Conservation (phyloP, 2,113 vertebrate genomes). For the Ciconia maguari region DNA sequence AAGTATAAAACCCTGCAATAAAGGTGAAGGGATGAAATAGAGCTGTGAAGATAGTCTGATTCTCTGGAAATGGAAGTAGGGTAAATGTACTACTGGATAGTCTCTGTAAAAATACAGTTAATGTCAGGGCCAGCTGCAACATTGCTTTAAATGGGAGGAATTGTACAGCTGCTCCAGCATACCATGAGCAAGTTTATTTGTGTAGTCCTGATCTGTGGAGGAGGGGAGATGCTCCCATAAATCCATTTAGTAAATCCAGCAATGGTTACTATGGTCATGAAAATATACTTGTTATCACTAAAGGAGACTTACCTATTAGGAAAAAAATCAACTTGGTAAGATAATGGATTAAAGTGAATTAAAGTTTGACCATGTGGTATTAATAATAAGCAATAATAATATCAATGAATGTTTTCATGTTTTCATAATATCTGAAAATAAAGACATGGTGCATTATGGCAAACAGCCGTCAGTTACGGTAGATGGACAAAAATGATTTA, state of each 20-base stretch:
- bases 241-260: not conserved
- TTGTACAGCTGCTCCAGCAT: constrained; percentile 10
- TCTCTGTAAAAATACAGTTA: not conserved
- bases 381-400: not conserved
- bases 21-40: not conserved
- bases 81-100: not conserved
- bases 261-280: not conserved
- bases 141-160: constrained; percentile 1
- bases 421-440: not conserved
- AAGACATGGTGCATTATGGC: not conserved
- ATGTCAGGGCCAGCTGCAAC: not conserved
- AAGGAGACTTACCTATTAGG: not conserved
- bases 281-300: not conserved
- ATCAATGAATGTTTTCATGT: not conserved
- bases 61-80: not conserved
- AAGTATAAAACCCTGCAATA: not conserved
- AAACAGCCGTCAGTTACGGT: not conserved
- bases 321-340: not conserved
- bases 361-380: not conserved
- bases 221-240: not conserved
- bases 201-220: not conserved
- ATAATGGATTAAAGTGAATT: not conserved
- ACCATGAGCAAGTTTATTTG: not conserved
- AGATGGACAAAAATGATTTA: not conserved
- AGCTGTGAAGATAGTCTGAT: not conserved